Evolutionary conservation across 2,113 vertebrate genomes (phyloP), one percentile per base, ranked within the genome.

Genomic region (Malaclemys terrapin): DNA sequence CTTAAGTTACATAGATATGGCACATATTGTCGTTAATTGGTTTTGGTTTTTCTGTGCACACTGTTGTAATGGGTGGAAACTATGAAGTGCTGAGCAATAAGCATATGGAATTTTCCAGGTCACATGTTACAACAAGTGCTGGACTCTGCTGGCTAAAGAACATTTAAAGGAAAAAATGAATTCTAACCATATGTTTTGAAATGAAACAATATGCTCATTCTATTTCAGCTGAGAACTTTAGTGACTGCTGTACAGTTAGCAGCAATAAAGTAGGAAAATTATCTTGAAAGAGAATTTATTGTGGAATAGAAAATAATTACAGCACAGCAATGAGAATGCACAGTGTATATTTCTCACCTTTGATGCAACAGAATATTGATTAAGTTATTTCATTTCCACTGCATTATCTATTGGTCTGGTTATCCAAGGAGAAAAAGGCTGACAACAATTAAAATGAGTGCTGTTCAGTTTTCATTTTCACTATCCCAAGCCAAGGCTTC

Each of bases 161-260:
- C 14, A 42, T 2, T 38, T 72, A 57, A 42, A 85, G 53, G 52
- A 69, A 87, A 90, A 82, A 0, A 19, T 49, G 92, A 93, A 95
- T 97, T 96, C 91, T 52, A 96, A 94, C 93, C 97, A 95, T 95
- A 96, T 97, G 97, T 88, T 95, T 85, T 91, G 91, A 95, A 95
- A 95, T 49, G 47, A 96, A 97, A 97, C 95, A 97, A 93, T 93
- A 91, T 87, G 85, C 84, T 93, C 85, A 76, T 96, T 97, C 88
- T 95, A 59, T 24, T 87, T 84, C 75, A 92, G 82, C 57, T 91
- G 76, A 96, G 95, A 95, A 95, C 82, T 82, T 96, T 57, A 87
- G 19, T 91, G 89, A 91, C 82, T 83, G 65, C 83, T 87, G 90
- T 85, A 89, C 2, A 6, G 91, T 84, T 90, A 92, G 75, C 31